Conservation (phyloP, 1,140 invertebrate species). For the Drosophila serrata region DNA sequence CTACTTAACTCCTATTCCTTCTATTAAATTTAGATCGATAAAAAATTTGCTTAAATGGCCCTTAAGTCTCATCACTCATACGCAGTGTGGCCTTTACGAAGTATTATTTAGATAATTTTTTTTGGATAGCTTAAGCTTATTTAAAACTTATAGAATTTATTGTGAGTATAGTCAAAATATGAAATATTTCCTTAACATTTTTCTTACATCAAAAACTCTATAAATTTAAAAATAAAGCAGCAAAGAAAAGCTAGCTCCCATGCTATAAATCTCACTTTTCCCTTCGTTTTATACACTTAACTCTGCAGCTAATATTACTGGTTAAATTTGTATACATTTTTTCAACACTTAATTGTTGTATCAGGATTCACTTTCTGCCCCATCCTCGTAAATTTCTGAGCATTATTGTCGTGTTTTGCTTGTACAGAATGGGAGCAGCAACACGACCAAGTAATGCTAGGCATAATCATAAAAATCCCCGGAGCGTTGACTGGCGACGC, state of each 20-base stretch:
- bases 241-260: background rate
- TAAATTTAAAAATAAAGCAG: background rate
- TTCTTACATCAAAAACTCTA: background rate
- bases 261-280: background rate
- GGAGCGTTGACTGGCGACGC: slow-evolving; percentile 36
- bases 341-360: slow-evolving; percentile 17
- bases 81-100: background rate
- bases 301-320: background rate
- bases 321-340: slow-evolving; percentile 9
- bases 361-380: slow-evolving; percentile 4
- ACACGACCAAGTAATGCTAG: slow-evolving; percentile 55
- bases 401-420: slow-evolving; percentile 23
- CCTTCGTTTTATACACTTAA: background rate
- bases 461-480: slow-evolving; percentile 64
- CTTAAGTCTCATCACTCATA: background rate
- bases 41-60: background rate
- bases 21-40: background rate
- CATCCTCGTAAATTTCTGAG: slow-evolving; percentile 34
- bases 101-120: no score
- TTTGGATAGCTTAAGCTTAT: no score
- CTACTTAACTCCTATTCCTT: background rate
- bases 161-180: background rate
- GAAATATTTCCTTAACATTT: background rate
- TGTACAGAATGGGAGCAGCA: slow-evolving; percentile 25
- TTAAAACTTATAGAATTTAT: background rate